A percentile compares a stretch with the other conserved stretches of the same genome.
phyloP scores from a whole-genome alignment of 2,888 invertebrate species.

The Nymphalis c-album region DNA sequence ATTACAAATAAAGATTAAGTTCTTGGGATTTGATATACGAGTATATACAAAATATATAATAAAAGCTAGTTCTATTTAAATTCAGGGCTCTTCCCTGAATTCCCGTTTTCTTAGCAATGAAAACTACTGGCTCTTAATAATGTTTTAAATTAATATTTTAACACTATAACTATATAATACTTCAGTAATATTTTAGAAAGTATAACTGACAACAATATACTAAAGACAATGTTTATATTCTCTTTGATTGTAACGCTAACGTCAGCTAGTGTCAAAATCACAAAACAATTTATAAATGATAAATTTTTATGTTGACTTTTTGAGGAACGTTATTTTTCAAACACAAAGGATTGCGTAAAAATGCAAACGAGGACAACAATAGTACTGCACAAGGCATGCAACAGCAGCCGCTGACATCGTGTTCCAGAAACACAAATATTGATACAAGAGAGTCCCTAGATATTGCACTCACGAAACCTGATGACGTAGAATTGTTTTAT shows the following conservation, averaged over 20 bases:
- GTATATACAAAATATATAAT: too few species aligned
- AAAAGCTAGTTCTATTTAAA: too few species aligned
- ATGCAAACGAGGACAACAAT: constrained; percentile 20
- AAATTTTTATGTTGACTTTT: constrained; percentile 17
- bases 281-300: constrained; percentile 4
- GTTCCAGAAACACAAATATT: constrained; percentile 30
- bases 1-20: too few species aligned
- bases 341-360: constrained; percentile 15
- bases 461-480: constrained; percentile 39
- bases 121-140: too few species aligned
- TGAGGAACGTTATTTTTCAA: background rate
- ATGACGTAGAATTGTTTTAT: constrained; percentile 62
- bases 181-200: too few species aligned
- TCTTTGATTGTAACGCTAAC: background rate
- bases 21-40: too few species aligned
- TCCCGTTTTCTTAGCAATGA: too few species aligned
- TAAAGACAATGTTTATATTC: background rate
- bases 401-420: constrained; percentile 38
- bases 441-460: constrained; percentile 32
- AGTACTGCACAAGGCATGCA: constrained; percentile 44
- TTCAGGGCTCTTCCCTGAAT: too few species aligned
- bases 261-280: constrained; percentile 14
- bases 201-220: too few species aligned
- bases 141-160: too few species aligned
- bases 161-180: too few species aligned